These are phyloP conservation scores for Montipora capitata DNA, from an alignment of 92 coral and sea anemone genomes.

Conservation along the genomic window DNA sequence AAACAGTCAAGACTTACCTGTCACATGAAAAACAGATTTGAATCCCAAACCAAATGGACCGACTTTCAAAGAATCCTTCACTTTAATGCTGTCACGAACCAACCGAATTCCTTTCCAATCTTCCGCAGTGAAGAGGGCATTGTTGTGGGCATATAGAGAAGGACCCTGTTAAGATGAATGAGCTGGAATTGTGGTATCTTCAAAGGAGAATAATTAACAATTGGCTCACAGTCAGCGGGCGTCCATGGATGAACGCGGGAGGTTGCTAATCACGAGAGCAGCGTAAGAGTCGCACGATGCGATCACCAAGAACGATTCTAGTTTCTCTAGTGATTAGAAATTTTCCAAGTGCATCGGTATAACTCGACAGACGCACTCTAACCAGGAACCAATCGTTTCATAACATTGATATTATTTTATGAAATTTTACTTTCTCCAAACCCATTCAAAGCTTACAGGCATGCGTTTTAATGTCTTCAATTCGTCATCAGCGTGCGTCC, in stretches of 20 bases:
- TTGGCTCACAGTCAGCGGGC: not conserved
- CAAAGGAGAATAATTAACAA: not conserved
- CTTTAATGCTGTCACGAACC: constrained; percentile 73
- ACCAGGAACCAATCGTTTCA: not conserved
- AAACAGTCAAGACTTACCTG: constrained; percentile 31
- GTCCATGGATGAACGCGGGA: not conserved
- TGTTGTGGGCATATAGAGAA: constrained; percentile 71
- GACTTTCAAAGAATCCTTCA: constrained; percentile 74
- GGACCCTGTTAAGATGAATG: constrained; percentile 57
- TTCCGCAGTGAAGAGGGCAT: constrained; percentile 43
- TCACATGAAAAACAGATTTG: constrained; percentile 80
- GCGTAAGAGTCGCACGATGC: not conserved
- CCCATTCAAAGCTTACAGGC: no score
- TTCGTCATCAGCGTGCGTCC: no score
- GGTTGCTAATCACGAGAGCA: not conserved
- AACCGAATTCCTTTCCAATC: constrained; percentile 78
- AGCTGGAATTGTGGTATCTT: not conserved
- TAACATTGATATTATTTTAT: no score
- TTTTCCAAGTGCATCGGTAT: no score
- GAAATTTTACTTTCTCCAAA: no score
- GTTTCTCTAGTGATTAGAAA: not conserved
- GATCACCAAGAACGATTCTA: not conserved
- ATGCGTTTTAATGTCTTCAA: no score
- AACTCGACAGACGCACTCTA: not conserved
- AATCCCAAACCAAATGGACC: constrained; percentile 83